Base-by-base conservation (phyloP, 1,140 invertebrate species). In the Bicyclus anynana region DNA sequence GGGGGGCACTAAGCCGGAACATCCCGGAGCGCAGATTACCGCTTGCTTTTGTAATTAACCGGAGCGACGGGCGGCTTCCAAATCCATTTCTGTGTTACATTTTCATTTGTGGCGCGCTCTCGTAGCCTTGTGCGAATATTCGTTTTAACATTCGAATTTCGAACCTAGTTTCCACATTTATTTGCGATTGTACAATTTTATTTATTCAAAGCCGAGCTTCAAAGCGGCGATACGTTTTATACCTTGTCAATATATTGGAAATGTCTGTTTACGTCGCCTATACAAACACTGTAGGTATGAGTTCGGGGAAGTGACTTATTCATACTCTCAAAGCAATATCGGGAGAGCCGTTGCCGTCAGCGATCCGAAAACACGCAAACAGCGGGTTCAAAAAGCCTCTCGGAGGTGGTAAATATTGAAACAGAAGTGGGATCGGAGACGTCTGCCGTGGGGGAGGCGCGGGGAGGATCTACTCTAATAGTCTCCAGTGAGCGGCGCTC, bases 1-100 rank as follows among this genome's bases (percentile, higher is more conserved):
- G 62, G 75, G 81, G 82, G 81, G 77, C 76, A 80, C 80, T 84
- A 87, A 84, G 80, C 82, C 84, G 80, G 84, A 87, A 85, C 84
- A 87, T 87, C 84, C 84, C 82, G 74, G 77, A 80, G 84, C 82
- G 84, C 82, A 87, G 84, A 87, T 87, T 87, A 87, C 84, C 82
- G 84, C 82, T 87, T 87, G 84, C 84, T 87, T 87, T 87, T 85
- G 84, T 87, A 87, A 87, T 87, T 87, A 87, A 87, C 84, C 81
- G 80, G 81, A 84, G 85, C 81, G 84, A 82, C 84, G 84, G 79
- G 84, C 83, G 74, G 80, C 79, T 84, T 84, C 83, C 79, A 80
- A 86, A 87, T 83, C 82, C 80, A 86, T 87, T 87, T 87, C 84
- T 83, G 82, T 87, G 84, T 87, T 84, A 85, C 84, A 85, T 85